phyloP scores from a whole-genome alignment of 2,113 vertebrate species.

The Muscicapa adusta region DNA sequence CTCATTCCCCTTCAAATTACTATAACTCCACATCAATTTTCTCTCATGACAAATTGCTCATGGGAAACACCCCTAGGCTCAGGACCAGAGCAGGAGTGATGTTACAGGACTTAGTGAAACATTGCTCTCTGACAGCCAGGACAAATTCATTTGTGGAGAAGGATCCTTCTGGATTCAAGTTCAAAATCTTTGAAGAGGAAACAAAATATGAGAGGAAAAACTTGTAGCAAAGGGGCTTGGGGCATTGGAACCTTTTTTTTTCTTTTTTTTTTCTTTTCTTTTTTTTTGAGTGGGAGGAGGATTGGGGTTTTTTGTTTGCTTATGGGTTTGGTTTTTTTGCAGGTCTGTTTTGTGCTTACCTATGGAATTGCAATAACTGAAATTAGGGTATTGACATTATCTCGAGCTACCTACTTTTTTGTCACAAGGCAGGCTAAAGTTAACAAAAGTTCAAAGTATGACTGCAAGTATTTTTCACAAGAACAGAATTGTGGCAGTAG shows the following conservation, averaged over 20 bases:
- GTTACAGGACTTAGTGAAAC: neutral
- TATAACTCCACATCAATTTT: neutral
- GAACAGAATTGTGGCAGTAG: neutral
- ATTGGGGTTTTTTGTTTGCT: neutral
- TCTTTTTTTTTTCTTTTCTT: neutral
- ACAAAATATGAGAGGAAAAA: neutral
- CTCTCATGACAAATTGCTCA: neutral
- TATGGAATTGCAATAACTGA: neutral
- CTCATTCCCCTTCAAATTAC: neutral
- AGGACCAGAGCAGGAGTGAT: neutral
- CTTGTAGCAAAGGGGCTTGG: neutral
- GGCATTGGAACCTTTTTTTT: neutral
- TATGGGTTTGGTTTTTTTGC: neutral
- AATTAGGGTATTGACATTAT: neutral
- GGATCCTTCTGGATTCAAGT: neutral
- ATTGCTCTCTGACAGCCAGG: neutral
- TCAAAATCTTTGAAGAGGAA: neutral
- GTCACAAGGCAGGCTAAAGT: neutral
- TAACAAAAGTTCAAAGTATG: neutral
- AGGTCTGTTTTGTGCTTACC: neutral
- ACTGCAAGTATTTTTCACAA: neutral
- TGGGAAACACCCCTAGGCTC: neutral
- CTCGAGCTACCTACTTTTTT: neutral
- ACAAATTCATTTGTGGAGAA: rapidly evolving
- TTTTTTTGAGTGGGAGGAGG: neutral